Evolutionary conservation across 1,140 invertebrate genomes (phyloP), one percentile per base, ranked within the genome.

Genomic region (Lordiphosa mommai): DNA sequence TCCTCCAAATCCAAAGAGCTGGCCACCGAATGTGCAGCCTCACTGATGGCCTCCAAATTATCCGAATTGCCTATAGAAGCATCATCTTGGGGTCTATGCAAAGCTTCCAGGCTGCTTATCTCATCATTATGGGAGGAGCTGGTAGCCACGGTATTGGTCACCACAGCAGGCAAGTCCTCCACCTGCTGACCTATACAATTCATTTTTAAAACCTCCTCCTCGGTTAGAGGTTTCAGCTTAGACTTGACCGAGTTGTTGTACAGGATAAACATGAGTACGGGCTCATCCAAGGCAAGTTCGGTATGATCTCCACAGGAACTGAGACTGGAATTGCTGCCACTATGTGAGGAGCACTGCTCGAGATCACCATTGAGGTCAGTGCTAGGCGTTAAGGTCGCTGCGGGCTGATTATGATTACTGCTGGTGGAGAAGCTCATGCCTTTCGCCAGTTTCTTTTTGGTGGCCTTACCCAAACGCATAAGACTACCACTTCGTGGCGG

Each of bases 31-130:
- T 84, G 72, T 0, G 96, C 96, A 6, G 96, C 96, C 89, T 98
- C 97, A 5, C 96, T 98, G 33, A 98, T 96, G 0, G 95, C 97
- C 90, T 98, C 97, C 65, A 97, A 90, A 89, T 98, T 97, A 88
- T 98, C 97, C 16, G 96, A 97, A 87, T 97, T 97, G 3, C 95
- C 95, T 38, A 94, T 92, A 0, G 93, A 94, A 2, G 93, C 93
- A 89, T 98, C 96, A 77, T 98, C 96, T 61, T 96, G 95, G 0
- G 95, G 65, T 0, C 85, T 63, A 0, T 80, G 46, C 55, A 88
- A 47, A 0, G 80, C 68, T 57, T 88, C 87, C 36, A 77, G 29
- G 36, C 79, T 80, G 50, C 77, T 80, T 12, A 66, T 80, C 37
- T 84, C 82, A 16, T 86, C 86, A 29, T 87, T 80, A 32, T 82